Evolutionary conservation across 35 echinoderm and acorn worm genomes (phyloP).

Genomic region (Ophiothrix spiculata): DNA sequence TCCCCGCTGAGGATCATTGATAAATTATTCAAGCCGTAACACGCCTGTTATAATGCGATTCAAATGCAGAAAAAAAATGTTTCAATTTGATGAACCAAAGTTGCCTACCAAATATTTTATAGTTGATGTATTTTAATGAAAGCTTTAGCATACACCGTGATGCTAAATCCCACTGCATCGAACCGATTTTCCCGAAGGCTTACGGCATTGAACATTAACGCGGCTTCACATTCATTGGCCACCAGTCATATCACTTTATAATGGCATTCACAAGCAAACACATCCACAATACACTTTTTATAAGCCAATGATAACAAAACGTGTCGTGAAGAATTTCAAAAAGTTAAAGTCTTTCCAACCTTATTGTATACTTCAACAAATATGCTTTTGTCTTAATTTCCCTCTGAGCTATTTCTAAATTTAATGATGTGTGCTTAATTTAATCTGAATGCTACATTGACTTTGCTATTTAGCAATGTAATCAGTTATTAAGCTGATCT

Average conservation of each 20-base stretch:
- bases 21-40: conserved; percentile 7
- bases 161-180: neutral
- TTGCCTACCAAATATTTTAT: neutral
- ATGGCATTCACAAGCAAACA: neutral
- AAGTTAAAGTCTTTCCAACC: neutral
- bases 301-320: neutral
- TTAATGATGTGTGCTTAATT: neutral
- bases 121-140: neutral
- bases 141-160: neutral
- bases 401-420: neutral
- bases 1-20: neutral
- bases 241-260: neutral
- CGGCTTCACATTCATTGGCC: neutral
- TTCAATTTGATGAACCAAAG: neutral
- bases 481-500: neutral
- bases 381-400: neutral
- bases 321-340: neutral
- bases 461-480: neutral
- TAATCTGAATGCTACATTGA: conserved; percentile 14
- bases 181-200: neutral
- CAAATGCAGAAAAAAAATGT: neutral
- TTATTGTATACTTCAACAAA: neutral
- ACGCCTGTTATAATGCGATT: neutral
- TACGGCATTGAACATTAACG: neutral
- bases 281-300: neutral